Evolutionary conservation across 2,113 vertebrate genomes (phyloP).

Genomic region (Hemiscyllium ocellatum): DNA sequence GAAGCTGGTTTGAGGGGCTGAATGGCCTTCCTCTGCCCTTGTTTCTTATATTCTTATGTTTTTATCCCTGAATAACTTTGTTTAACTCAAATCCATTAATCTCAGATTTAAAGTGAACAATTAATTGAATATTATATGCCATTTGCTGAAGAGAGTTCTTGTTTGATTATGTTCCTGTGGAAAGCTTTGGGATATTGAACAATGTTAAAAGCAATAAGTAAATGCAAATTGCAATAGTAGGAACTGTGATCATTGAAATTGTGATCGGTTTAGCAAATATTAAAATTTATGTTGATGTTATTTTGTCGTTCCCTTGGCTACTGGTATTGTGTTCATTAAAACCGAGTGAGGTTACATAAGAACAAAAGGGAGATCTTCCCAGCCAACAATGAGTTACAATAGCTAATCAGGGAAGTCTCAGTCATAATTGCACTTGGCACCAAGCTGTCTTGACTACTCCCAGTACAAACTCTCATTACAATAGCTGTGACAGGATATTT

Average conservation of each 20-base stretch:
- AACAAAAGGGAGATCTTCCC: not conserved
- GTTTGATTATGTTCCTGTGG: not conserved
- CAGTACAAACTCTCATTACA: not conserved
- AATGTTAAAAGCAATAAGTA: not conserved
- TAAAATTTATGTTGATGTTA: not conserved
- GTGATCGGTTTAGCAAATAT: not conserved
- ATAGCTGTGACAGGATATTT: not conserved
- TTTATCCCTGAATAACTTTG: too few relatives aligned
- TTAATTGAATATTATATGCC: too few relatives aligned
- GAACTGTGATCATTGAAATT: not conserved
- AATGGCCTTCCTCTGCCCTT: too few relatives aligned
- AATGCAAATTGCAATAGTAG: not conserved
- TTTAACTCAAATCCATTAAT: too few relatives aligned
- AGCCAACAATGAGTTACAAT: constrained; percentile 5
- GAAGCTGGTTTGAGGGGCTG: too few relatives aligned
- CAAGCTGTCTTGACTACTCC: constrained; percentile 25
- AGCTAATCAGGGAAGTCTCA: constrained; percentile 17
- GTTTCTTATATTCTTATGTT: too few relatives aligned
- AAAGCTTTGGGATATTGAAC: not conserved
- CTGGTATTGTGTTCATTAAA: not conserved
- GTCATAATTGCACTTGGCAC: constrained; percentile 15
- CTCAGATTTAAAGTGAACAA: too few relatives aligned
- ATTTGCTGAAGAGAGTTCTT: not conserved
- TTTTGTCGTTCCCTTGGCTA: not conserved
- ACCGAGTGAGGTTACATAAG: not conserved